phyloP scores from a whole-genome alignment of 2,113 vertebrate genomes.

The Psephotus haematonotus region DNA sequence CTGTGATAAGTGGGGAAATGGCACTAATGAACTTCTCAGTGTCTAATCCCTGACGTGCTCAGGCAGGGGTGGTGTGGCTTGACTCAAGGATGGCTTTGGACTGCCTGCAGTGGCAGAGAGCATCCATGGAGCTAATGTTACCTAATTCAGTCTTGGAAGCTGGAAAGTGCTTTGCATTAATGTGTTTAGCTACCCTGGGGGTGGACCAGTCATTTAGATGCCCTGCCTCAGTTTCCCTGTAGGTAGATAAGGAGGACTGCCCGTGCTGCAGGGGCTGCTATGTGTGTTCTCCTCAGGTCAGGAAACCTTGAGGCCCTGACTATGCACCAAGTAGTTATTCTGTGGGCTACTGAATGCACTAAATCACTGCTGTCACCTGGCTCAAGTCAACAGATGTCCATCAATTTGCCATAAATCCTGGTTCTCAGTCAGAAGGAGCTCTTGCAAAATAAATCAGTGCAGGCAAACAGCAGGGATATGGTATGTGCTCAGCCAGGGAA shows the following conservation, averaged over 20 bases:
- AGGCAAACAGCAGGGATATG: background rate
- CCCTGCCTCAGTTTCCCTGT: background rate
- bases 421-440: background rate
- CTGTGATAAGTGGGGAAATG: background rate
- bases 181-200: background rate
- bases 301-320: background rate
- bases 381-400: background rate
- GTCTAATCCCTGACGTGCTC: background rate
- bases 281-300: background rate
- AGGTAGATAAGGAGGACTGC: background rate
- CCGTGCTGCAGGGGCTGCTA: background rate
- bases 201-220: background rate
- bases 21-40: background rate
- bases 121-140: background rate
- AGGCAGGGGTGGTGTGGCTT: background rate
- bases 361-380: background rate
- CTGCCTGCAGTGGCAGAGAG: background rate
- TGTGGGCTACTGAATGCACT: background rate
- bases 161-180: background rate
- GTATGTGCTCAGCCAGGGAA: background rate
- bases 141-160: background rate
- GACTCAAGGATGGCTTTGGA: background rate
- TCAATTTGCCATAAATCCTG: background rate
- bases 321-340: background rate
- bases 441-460: background rate